Base-by-base conservation (phyloP, 2,888 invertebrate genomes). In the Sarcophaga subvicina region DNA sequence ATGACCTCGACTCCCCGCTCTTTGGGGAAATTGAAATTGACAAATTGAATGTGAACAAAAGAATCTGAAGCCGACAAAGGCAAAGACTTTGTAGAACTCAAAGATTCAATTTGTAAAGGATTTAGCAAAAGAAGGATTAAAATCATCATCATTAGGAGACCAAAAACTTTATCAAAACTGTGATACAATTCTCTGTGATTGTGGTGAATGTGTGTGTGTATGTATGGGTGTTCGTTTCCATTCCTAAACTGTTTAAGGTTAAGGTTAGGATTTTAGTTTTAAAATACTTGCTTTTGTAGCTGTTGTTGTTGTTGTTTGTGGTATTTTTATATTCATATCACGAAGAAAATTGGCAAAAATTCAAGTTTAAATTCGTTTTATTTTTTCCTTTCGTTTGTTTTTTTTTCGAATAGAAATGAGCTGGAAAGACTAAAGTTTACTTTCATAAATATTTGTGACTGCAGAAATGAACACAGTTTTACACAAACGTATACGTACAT, bases 101-200 rank as follows among this genome's bases (percentile, higher is more conserved):
- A 77, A 77, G 60, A 47, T 77, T 71, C 82, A 83, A 78, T 83
- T 78, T 83, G 83, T 73, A 78, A 72, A 73, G 78, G 83, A 60
- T 83, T 83, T 49, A 54, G 37, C n/a, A 66, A 78, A 78, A 63
- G 78, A 73, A 63, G 83, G 83, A 78, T 83, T 83, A 83, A 78
- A 83, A 78, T 27, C 62, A 78, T 72, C 54, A 54, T 54, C 17
- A 37, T 37, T 37, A 37, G 37, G 37, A 37, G 37, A 37, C 37
- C 37, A 37, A 37, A 37, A 10, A 37, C 8, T 37, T 10, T 37
- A 37, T 37, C 8, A 37, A 37, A 37, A 37, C 17, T 14, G 14
- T 54, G 54, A 2, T 37, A 37, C 37, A 37, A 37, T 37, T 10
- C 8, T 37, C 0, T 37, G 37, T 37, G 37, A 8, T 60, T 54